Conservation (phyloP, 2,113 vertebrate species). For the Corynorhinus townsendii region DNA sequence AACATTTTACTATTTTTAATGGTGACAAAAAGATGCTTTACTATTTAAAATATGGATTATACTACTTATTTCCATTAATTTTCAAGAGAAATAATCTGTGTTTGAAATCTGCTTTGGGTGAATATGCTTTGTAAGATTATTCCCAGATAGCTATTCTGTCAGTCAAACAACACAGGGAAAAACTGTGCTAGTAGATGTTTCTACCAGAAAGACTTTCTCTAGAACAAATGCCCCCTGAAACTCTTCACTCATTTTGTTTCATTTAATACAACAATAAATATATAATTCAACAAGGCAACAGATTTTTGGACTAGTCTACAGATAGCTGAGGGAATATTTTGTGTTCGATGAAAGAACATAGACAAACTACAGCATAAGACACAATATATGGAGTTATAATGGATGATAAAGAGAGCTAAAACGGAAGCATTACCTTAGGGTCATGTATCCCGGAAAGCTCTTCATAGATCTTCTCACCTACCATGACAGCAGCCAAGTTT, state of each 20-base stretch:
- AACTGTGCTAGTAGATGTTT: neutral
- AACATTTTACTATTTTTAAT: neutral
- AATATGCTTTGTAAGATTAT: constrained; percentile 28
- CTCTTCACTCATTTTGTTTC: neutral
- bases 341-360: neutral
- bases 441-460: constrained; percentile 92
- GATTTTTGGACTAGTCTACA: neutral
- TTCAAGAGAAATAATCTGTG: neutral
- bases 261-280: constrained; percentile 9
- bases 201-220: neutral
- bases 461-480: constrained; percentile 91
- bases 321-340: neutral
- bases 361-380: neutral
- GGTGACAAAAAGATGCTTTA: neutral
- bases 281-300: neutral
- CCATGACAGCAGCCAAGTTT: constrained; percentile 91
- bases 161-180: neutral
- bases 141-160: neutral
- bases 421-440: constrained; percentile 84
- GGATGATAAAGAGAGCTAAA: constrained; percentile 43
- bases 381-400: neutral
- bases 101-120: neutral
- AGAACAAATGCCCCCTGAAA: neutral
- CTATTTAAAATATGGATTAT: constrained; percentile 1
- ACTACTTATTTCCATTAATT: constrained; percentile 21